A percentile compares a stretch with the other conserved stretches of the same genome.
These are phyloP conservation scores for Dicerorhinus sumatrensis DNA, from an alignment of 2,113 vertebrate species.

Conservation along the genomic window DNA sequence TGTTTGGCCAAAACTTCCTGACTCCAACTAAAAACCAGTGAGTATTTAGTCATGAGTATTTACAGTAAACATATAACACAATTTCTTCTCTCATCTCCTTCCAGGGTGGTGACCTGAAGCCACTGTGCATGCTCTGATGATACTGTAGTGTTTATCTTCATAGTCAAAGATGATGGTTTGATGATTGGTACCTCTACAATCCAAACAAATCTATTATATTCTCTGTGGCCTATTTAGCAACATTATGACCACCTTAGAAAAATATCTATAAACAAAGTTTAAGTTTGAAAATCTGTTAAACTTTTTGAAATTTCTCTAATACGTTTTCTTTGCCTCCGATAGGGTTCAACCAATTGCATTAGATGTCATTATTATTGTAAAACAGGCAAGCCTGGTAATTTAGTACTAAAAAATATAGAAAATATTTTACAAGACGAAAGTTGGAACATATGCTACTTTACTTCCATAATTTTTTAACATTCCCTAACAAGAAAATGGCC, in stretches of 20 bases:
- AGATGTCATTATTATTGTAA: background rate
- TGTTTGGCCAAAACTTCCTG: background rate
- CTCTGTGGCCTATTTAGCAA: background rate
- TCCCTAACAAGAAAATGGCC: constrained; percentile 19
- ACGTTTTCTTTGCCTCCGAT: background rate
- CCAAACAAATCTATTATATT: background rate
- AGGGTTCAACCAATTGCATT: background rate
- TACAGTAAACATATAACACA: background rate
- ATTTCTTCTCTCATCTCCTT: background rate
- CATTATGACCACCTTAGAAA: background rate
- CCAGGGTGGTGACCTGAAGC: background rate
- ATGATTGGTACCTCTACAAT: background rate
- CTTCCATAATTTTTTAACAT: constrained; percentile 50
- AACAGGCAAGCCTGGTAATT: background rate
- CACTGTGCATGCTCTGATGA: background rate
- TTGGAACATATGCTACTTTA: constrained; percentile 22
- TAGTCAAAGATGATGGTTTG: background rate
- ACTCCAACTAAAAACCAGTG: background rate
- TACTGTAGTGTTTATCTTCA: background rate
- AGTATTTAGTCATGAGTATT: background rate
- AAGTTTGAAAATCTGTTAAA: constrained; percentile 6
- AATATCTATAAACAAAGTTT: constrained; percentile 4
- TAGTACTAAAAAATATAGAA: constrained; percentile 20
- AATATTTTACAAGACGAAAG: background rate
- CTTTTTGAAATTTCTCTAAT: background rate